A percentile compares a stretch with the other conserved stretches of the same genome.
Evolutionary conservation across 2,797 vertebrate species (phyloP).

Genomic region (Melanotaenia pygmaea): DNA sequence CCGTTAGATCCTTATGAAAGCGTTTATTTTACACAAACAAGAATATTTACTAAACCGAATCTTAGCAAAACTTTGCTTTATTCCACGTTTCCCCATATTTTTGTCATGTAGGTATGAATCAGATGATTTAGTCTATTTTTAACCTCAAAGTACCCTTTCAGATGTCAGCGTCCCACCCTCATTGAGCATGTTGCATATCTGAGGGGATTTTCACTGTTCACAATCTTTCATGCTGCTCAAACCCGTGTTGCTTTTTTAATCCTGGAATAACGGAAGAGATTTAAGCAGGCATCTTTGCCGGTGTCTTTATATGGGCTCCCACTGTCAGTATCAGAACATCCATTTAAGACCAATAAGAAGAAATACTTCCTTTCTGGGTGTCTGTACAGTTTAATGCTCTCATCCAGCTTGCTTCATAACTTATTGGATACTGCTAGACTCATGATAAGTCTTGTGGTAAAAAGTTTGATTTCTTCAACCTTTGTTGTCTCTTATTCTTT

Average conservation of each 20-base stretch:
- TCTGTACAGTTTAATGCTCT: conserved; percentile 23
- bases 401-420: neutral
- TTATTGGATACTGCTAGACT: neutral
- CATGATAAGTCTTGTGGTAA: neutral
- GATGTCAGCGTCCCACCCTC: neutral
- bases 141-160: neutral
- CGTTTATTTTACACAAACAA: neutral
- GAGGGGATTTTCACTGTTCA: conserved; percentile 38
- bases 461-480: neutral
- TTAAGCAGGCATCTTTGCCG: neutral
- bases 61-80: neutral
- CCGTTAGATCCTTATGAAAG: neutral
- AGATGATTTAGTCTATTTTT: neutral
- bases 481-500: neutral
- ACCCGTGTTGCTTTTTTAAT: conserved; percentile 7
- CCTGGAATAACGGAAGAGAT: conserved; percentile 20
- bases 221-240: conserved; percentile 14
- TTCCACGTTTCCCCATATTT: neutral
- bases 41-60: neutral
- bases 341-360: conserved; percentile 8
- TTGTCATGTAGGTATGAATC: neutral
- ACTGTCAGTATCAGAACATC: neutral
- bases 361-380: conserved; percentile 34
- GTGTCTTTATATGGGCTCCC: conserved; percentile 37
- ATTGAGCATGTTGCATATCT: conserved; percentile 33